Base-by-base conservation (phyloP, 2,888 invertebrate species). In the Macrophya annulata region DNA sequence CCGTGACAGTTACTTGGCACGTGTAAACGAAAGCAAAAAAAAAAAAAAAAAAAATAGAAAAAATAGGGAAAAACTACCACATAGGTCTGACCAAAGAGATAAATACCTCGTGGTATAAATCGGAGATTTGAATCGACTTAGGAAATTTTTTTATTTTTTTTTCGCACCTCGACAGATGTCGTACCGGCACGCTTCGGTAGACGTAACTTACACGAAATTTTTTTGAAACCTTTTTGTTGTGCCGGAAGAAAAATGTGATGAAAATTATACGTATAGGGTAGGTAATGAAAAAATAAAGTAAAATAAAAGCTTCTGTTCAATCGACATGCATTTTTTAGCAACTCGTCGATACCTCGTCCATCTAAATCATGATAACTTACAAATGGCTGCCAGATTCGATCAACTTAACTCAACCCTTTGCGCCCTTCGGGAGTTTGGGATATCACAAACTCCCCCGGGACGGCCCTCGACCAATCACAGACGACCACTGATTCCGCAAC, bases 121-220 rank as follows among this genome's bases (percentile, higher is more conserved):
- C 85, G 86, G 88, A 88, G 88, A 88, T 89, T 89, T 88, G 86
- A 88, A 89, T 87, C 88, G 88, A 88, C 88, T 89, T 89, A 88
- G 76, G 85, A 86, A 86, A 88, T 87, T 88, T 85, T 72, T 79
- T 77, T 79, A 37, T 59, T 48, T 15, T 9, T 15, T 3, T 25
- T 31, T 21, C 55, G n/a, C 85, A 17, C 25, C 74, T 71, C 74
- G 87, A 86, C 90, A 90, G 90, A 90, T 90, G 90, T 79, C 59
- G 68, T 79, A 37, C 31, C 31, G 83, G 86, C 88, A 90, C 87
- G 89, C 90, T 89, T 43, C 88, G 85, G 83, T 84, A 88, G 86
- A 77, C 51, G 31, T 37, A 55, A 51, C 43, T 77, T 74, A 45
- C 77, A 31, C 17, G 12, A 4, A 77, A n/a, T 48, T 51, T 37